Base-by-base conservation (phyloP, 2,888 invertebrate genomes). In the Calameuta idolon region DNA sequence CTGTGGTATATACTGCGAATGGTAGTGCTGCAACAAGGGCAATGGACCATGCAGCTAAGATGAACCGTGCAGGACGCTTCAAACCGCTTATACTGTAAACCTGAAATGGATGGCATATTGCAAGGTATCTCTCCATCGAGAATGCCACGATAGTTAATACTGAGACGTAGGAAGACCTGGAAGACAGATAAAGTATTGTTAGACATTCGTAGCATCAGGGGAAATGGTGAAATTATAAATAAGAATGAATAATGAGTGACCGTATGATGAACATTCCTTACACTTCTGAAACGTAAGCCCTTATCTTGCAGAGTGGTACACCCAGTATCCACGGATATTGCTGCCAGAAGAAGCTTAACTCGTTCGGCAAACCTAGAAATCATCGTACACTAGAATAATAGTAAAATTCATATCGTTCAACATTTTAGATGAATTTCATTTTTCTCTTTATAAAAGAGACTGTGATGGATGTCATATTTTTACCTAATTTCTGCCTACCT, bases 61-160 rank as follows among this genome's bases (percentile, higher is more conserved):
- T 96, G 82, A 97, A 96, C 81, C 95, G 94, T 55, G 96, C 92
- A 1, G 97, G 97, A n/a, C 98, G 93, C 75, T 96, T 94, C 40
- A 97, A 94, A 1, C 96, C 96, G 1, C 96, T 96, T 94, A 97
- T 96, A 69, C 95, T 94, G 91, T 97, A 96, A 80, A 96, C 93
- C 88, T 95, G 95, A 69, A 98, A 92, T 0, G 98, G 98, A 90
- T 97, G 96, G 89, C 98, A 98, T 88, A 98, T 98, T 55, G 98
- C 98, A 83, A 98, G 92, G 92, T 97, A 97, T 73, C 98, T 94
- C 92, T 98, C 98, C 92, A 96, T 94, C 0, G 98, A 97, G 92
- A 98, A 98, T 4, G 97, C 97, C 73, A 97, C 97, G 85, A 98
- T 98, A 34, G 98, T 98, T 88, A 98, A 92, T 75, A 98, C 97